Evolutionary conservation across 1,140 invertebrate genomes (phyloP).

Genomic region (Linepithema humile): DNA sequence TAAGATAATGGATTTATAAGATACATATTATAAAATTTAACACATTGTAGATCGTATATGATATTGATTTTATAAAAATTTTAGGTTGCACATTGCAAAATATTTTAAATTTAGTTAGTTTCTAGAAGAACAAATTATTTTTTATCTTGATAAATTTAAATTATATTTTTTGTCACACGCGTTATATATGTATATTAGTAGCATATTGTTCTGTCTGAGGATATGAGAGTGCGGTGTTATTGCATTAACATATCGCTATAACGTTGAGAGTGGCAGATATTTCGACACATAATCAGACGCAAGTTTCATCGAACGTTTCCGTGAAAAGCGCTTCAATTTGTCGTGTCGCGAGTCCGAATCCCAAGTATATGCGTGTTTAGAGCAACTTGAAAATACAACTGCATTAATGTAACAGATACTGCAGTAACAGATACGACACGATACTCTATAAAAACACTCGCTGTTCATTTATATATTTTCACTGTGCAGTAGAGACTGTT

Average conservation of each 20-base stretch:
- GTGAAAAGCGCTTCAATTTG: constrained; percentile 22
- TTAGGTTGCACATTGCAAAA: no score
- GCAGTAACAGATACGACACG: not conserved
- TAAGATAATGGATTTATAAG: no score
- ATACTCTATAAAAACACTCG: constrained; percentile 30
- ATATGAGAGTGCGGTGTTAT: not conserved
- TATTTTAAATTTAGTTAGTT: no score
- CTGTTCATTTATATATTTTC: not conserved
- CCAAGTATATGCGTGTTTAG: not conserved
- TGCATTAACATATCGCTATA: constrained; percentile 4
- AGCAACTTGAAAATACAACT: constrained; percentile 36
- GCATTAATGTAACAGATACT: constrained; percentile 27
- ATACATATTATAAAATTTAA: no score
- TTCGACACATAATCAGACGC: not conserved
- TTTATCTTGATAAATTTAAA: no score
- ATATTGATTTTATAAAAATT: no score
- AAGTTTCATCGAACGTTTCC: not conserved
- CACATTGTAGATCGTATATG: no score
- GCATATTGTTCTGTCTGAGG: no score
- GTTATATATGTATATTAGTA: no score
- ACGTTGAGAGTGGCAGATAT: not conserved
- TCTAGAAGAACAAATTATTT: no score
- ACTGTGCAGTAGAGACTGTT: constrained; percentile 11
- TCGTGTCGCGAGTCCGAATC: not conserved
- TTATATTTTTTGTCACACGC: no score